Base-by-base conservation (phyloP, 2,888 invertebrate species). In the Colletes collaris region DNA sequence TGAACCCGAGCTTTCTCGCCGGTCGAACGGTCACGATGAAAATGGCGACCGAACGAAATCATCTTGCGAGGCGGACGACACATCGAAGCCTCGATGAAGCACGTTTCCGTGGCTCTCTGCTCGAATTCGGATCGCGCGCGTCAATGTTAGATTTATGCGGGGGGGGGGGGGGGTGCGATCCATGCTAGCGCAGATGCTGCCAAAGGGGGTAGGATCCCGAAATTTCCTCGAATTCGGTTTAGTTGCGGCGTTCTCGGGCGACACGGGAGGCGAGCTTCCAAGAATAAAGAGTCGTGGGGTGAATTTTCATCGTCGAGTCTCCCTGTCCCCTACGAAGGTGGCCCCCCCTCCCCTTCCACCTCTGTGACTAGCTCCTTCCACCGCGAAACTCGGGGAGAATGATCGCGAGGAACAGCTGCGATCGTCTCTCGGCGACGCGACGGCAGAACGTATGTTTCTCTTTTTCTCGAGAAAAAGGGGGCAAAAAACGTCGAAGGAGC, bases 231-330 rank as follows among this genome's bases (percentile, higher is more conserved):
- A 88, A 75, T 79, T 82, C 76, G 72, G 60, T 56, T 65, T 69
- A 35, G 72, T 76, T 77, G 70, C 62, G 85, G 82, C 83, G 81
- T 81, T 82, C 79, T 76, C 81, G 52, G 19, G 46, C 75, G 76
- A 79, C 68, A 70, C 76, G 59, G 79, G 84, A 85, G 79, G 76
- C 82, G 56, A 79, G 76, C 66, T 86, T 88, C 85, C 82, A 83
- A 86, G 89, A 90, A 90, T 89, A 88, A 89, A 90, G 86, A 84
- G 81, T 86, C 88, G 84, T 86, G 84, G 90, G 90, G 87, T 87
- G 89, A 90, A 88, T 90, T 89, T 90, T 89, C 88, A 82, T 87
- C 83, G 68, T 63, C 40, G 80, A 64, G 75, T n/a, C 56, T 62
- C 76, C 52, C 4, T 8, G 8, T 46, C 65, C 44, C 53, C 69